These are phyloP conservation scores for Tribolium castaneum DNA, from an alignment of 1,140 invertebrate genomes.

Conservation along the genomic window DNA sequence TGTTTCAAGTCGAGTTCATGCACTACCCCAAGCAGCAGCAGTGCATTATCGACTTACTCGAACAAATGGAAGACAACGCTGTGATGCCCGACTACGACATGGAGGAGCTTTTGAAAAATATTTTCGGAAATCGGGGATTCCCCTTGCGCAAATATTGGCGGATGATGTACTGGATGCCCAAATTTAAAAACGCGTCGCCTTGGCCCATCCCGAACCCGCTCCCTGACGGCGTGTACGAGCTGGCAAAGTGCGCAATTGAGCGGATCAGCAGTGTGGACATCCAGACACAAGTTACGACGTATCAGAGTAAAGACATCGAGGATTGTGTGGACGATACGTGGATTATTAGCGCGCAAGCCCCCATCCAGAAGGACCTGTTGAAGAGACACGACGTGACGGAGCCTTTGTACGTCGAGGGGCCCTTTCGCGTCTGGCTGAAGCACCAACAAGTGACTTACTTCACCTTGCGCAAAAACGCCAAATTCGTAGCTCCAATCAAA, in stretches of 20 bases:
- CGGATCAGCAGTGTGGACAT: conserved; percentile 90
- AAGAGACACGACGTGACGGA: conserved; percentile 74
- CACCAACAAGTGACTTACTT: conserved; percentile 87
- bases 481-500: conserved; percentile 61
- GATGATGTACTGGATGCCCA: conserved; percentile 99
- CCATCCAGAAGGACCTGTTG: conserved; percentile 80
- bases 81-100: conserved; percentile 93
- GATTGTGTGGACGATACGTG: conserved; percentile 91
- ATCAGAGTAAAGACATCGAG: conserved; percentile 76
- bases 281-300: conserved; percentile 76
- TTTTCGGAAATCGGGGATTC: conserved; percentile 84
- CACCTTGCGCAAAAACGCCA: conserved; percentile 78
- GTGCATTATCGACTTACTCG: conserved; percentile 86
- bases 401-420: conserved; percentile 89
- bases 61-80: conserved; percentile 91
- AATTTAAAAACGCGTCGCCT: conserved; percentile 92
- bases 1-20: conserved; percentile 87
- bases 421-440: conserved; percentile 84
- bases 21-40: conserved; percentile 96
- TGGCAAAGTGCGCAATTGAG: conserved; percentile 88
- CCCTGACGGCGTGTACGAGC: conserved; percentile 78
- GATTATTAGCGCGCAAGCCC: conserved; percentile 92
- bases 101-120: conserved; percentile 81
- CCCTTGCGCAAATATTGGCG: conserved; percentile 87
- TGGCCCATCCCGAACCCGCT: conserved; percentile 84